phyloP scores from a whole-genome alignment of 2,113 vertebrate species.

The Pachypanchax playfairii region DNA sequence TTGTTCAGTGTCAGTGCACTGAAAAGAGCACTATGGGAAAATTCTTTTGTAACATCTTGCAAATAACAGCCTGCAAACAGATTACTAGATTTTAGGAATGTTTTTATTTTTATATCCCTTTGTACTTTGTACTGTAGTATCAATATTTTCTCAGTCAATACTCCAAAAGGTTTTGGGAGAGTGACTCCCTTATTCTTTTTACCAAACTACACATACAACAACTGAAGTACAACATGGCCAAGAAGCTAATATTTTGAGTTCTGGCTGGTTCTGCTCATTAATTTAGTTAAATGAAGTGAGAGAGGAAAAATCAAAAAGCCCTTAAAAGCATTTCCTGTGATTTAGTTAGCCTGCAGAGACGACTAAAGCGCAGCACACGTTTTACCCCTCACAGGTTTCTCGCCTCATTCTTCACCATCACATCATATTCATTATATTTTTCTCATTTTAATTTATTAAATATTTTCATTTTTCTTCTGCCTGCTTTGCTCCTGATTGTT shows the following conservation, averaged over 20 bases:
- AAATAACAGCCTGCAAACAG: not conserved
- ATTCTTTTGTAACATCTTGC: conserved; percentile 40
- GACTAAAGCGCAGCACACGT: conserved; percentile 19
- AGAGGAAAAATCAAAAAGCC: conserved; percentile 71
- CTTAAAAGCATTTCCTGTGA: conserved; percentile 75
- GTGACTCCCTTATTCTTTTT: conserved; percentile 8
- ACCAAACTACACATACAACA: conserved; percentile 13
- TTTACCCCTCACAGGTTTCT: conserved; percentile 3
- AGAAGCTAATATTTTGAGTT: conserved; percentile 59
- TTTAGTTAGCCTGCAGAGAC: conserved; percentile 57
- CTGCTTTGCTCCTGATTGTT: conserved; percentile 58
- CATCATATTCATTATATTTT: conserved; percentile 12
- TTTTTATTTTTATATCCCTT: not conserved
- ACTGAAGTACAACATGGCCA: conserved; percentile 41
- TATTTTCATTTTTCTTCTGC: conserved; percentile 10
- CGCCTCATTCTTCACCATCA: not conserved
- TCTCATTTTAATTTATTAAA: conserved; percentile 1
- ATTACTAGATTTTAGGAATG: not conserved
- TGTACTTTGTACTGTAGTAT: not conserved
- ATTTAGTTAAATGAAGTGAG: conserved; percentile 85
- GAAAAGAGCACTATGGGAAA: conserved; percentile 35
- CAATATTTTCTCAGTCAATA: not conserved
- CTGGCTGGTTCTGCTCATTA: conserved; percentile 79
- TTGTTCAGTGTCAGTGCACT: conserved; percentile 80
- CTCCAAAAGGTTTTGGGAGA: not conserved